Evolutionary conservation across 2,888 invertebrate genomes (phyloP).

Genomic region (Thecocarcelia acutangulata): DNA sequence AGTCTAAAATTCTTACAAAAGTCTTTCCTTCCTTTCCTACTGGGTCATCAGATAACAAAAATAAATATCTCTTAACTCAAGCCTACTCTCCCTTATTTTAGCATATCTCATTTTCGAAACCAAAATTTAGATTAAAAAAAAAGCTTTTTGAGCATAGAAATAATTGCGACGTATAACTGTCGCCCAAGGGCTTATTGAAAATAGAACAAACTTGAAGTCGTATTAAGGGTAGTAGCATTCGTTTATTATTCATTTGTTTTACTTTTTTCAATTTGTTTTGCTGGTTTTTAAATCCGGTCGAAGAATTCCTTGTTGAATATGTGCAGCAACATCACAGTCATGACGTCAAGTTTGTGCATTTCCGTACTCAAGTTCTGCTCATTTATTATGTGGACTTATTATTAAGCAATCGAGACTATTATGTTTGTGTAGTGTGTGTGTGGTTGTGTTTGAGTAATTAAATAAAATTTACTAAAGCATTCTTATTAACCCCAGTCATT

Average conservation of each 20-base stretch:
- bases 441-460: not conserved
- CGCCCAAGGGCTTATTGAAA: constrained; percentile 56
- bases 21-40: constrained; percentile 12
- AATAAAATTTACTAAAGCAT: constrained; percentile 25
- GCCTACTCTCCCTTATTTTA: constrained; percentile 26
- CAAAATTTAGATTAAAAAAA: constrained; percentile 11
- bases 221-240: constrained; percentile 52
- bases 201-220: constrained; percentile 17
- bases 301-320: constrained; percentile 18
- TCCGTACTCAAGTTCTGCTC: constrained; percentile 51
- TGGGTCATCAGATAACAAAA: constrained; percentile 2
- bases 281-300: constrained; percentile 8
- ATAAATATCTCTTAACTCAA: not conserved
- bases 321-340: constrained; percentile 27
- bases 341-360: constrained; percentile 62
- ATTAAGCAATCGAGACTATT: constrained; percentile 14
- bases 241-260: constrained; percentile 46
- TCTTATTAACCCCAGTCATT: constrained; percentile 39
- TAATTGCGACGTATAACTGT: constrained; percentile 47
- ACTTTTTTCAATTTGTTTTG: constrained; percentile 36
- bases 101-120: constrained; percentile 1
- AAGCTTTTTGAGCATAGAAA: constrained; percentile 54
- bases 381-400: constrained; percentile 63
- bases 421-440: not conserved
- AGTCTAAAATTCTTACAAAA: not conserved